Percentiles rank a stretch among this genome's conserved stretches.
These are phyloP conservation scores for Oxyruncus cristatus DNA, from an alignment of 2,113 vertebrate genomes.

Conservation along the genomic window DNA sequence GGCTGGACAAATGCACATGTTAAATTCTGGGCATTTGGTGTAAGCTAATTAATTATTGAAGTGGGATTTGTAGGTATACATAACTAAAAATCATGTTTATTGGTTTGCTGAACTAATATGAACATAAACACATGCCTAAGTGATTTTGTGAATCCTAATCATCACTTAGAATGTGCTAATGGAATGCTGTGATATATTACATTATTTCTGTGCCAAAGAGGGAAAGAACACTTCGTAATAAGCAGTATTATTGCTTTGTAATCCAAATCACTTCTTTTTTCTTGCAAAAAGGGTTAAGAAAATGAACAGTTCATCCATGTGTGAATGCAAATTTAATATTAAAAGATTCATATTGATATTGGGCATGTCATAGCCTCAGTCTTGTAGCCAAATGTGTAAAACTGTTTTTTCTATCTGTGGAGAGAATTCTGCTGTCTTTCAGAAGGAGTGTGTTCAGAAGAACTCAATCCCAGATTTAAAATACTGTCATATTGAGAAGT, in stretches of 20 bases:
- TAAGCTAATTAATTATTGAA: neutral
- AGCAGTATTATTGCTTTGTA: neutral
- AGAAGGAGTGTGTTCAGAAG: neutral
- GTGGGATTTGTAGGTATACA: neutral
- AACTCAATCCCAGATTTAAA: neutral
- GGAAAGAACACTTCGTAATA: neutral
- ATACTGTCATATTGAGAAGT: neutral
- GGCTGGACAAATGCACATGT: neutral
- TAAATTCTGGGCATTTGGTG: neutral
- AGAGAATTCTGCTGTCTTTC: neutral
- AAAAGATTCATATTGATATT: neutral
- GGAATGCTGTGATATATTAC: neutral
- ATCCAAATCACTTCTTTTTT: neutral
- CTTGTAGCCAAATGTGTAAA: neutral
- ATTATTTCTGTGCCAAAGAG: slow-evolving; percentile 7
- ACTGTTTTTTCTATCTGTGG: neutral
- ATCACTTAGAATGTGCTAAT: neutral
- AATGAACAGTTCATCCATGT: neutral
- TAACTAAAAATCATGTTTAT: neutral
- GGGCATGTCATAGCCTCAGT: neutral
- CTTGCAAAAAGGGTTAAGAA: neutral
- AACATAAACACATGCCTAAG: slow-evolving; percentile 3
- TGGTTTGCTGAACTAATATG: neutral
- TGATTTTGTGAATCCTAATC: slow-evolving; percentile 7
- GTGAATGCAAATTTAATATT: neutral